Evolutionary conservation across 2,888 invertebrate genomes (phyloP).

Genomic region (Craniophora ligustri): DNA sequence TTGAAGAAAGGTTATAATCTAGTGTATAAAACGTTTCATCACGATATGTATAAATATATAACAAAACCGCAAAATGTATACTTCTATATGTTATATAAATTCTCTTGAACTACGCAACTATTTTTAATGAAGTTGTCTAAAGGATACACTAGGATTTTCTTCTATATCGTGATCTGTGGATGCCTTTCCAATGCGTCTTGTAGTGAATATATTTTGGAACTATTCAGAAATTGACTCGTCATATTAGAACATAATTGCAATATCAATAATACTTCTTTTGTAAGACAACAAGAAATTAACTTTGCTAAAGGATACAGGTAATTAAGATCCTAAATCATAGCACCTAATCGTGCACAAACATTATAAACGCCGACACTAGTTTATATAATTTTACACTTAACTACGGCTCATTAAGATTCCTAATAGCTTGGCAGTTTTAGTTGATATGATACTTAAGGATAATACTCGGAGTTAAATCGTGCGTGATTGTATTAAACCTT

Average conservation of each 20-base stretch:
- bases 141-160: too few relatives aligned
- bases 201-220: too few relatives aligned
- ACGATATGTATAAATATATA: too few relatives aligned
- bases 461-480: conserved; percentile 36
- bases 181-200: too few relatives aligned
- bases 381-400: conserved; percentile 27
- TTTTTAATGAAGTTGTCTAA: too few relatives aligned
- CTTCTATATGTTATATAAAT: too few relatives aligned
- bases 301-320: conserved; percentile 16
- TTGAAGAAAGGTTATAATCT: too few relatives aligned
- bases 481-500: conserved; percentile 45
- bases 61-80: too few relatives aligned
- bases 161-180: too few relatives aligned
- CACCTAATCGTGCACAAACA: conserved; percentile 20
- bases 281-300: conserved; percentile 12
- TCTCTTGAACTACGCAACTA: too few relatives aligned
- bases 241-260: neutral
- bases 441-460: conserved; percentile 22
- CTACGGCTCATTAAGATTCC: conserved; percentile 21
- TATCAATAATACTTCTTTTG: neutral
- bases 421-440: conserved; percentile 13
- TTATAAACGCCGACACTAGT: conserved; percentile 15
- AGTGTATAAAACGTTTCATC: too few relatives aligned
- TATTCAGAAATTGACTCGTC: neutral
- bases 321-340: conserved; percentile 18